Evolutionary conservation across 2,797 vertebrate species (phyloP), one percentile per base, ranked within the genome.

Genomic region (Aulostomus chinensis): DNA sequence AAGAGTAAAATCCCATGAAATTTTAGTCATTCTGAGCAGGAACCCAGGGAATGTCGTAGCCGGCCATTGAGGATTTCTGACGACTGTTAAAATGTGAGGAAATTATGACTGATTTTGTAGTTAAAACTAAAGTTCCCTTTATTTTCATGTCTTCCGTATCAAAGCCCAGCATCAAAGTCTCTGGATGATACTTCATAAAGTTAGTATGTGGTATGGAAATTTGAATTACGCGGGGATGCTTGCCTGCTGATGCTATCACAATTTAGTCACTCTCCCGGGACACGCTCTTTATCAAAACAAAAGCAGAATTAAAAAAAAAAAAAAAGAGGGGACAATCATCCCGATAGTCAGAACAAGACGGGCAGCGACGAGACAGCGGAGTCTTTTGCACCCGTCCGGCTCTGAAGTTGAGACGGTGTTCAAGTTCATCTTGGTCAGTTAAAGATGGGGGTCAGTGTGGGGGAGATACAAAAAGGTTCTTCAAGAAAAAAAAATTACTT

Each of bases 401-500:
- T 73, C 39, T 67, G 39, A 69, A 50, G 52, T 47, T 58, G 41
- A 51, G 32, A 58, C 64, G 51, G 68, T 32, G 36, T 73, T 76
- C 45, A 55, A 45, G 47, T 65, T 67, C 24, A 42, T 55, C 52
- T 56, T 25, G 48, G 59, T 65, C 34, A 32, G 41, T 43, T 50
- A 37, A 32, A 51, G 31, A 25, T 22, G 15, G 18, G 13, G 21
- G 10, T 1, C 7, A 31, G 34, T 9, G 2, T 9, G 11, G 14
- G 7, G 20, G 40, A 45, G 56, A 32, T 53, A 80, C 47, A 55
- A 48, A 58, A 83, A 78, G 72, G 75, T 71, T 73, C 76, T 73
- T 76, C 32, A 34, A 57, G 15, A 42, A 35, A 50, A 51, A 20
- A 49, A 49, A 43, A 50, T 21, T 32, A 37, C 51, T 50, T 17